Base-by-base conservation (phyloP, 2,113 vertebrate genomes). In the Coturnix japonica region DNA sequence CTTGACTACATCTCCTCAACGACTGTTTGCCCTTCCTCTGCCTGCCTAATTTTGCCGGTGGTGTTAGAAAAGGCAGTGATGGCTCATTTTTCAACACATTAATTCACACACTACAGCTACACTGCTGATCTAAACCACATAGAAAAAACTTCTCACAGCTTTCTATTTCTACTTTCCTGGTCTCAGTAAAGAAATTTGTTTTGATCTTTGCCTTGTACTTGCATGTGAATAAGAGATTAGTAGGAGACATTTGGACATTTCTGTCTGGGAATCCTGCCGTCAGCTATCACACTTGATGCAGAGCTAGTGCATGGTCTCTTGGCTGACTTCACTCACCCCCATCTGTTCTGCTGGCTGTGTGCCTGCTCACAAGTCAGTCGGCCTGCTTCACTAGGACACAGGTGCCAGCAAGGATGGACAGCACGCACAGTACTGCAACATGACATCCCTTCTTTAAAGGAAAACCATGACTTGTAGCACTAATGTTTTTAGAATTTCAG, bases 331-430 rank as follows among this genome's bases (percentile, higher is more conserved):
- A 85, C 95, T 94, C 91, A 67, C 89, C 88, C 82, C 97, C 97
- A 94, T 97, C 97, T 97, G 96, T 81, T 76, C 69, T 51, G 59
- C 88, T 97, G 97, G 96, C 96, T 91, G 53, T 28, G 57, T 73
- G 96, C 96, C 97, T 88, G 91, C 87, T 97, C 94, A 94, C 95
- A 95, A 87, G 84, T 67, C 87, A 84, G 73, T 51, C 89, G 83
- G 92, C 95, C 86, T 93, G 90, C 86, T 95, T 94, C 90, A 79
- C 89, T 59, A 79, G 77, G 96, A 88, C 94, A 91, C 82, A 87
- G 94, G 93, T 96, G 95, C 85, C 96, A 97, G 88, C 73, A 86
- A 91, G 41, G 80, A 76, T 59, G 69, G 93, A 81, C 76, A 94
- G 71, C 60, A 81, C 0, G 7, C 44, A 89, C 13, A 77, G 74